Evolutionary conservation across 2,797 vertebrate genomes (phyloP).

Genomic region (Sarcophilus harrisii): DNA sequence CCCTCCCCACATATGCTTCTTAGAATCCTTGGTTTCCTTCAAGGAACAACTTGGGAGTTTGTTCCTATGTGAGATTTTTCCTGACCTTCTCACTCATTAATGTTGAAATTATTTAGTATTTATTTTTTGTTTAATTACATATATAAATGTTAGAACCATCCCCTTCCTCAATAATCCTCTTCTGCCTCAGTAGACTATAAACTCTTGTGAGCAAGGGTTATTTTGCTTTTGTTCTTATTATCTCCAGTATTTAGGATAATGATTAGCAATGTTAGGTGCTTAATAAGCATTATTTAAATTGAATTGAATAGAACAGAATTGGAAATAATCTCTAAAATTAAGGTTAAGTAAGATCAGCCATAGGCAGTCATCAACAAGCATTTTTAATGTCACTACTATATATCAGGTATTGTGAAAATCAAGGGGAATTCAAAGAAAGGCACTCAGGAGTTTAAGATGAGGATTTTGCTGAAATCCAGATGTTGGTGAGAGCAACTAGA

Average conservation of each 20-base stretch:
- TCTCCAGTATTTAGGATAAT: neutral
- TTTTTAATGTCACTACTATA: neutral
- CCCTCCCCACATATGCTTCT: neutral
- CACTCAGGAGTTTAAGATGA: neutral
- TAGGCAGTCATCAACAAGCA: neutral
- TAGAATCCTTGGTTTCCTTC: neutral
- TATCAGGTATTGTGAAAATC: neutral
- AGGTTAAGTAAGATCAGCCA: neutral
- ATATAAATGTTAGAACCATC: neutral
- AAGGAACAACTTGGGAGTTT: neutral
- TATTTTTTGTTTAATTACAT: neutral
- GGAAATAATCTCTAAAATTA: neutral
- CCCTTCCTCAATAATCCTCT: neutral
- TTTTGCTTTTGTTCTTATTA: neutral
- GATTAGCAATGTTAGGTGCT: neutral
- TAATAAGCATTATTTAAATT: neutral
- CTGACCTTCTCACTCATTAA: neutral
- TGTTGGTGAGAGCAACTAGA: neutral
- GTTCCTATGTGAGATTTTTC: neutral
- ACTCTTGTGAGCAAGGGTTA: neutral
- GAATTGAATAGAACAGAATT: neutral
- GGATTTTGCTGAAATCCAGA: neutral
- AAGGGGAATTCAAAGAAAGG: neutral
- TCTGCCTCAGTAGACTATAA: neutral
- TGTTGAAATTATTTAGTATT: neutral